Base-by-base conservation (phyloP, 2,888 invertebrate species). In the Apeira syringaria region DNA sequence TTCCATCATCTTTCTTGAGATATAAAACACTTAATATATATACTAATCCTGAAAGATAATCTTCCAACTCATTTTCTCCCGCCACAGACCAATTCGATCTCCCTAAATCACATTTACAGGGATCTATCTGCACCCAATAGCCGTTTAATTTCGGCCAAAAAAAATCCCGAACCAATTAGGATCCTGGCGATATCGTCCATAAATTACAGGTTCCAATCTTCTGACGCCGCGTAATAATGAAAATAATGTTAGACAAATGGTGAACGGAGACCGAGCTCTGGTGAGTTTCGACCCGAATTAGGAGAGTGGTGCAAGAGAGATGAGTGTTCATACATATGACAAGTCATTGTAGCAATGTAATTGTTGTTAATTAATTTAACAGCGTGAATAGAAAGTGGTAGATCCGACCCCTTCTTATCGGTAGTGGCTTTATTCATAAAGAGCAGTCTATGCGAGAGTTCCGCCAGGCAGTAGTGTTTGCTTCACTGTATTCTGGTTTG, bases 201-300 rank as follows among this genome's bases (percentile, higher is more conserved):
- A 39, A 49, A 24, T 49, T 35, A 47, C 39, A 30, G 33, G 30
- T 28, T 30, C 30, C 44, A 37, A 48, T 42, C 27, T 37, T 30
- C 36, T 26, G 39, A 40, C 42, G 44, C 24, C 9, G 28, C 15
- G 27, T 56, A 47, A 61, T 61, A 61, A 68, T 66, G 59, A 66
- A 62, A 68, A 68, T 68, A 63, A 59, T 58, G 57, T 56, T 53
- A 61, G 59, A 65, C 65, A 61, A 68, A 68, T 65, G 60, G 54
- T 9, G 31, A 13, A 25, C n/a, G 13, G 10, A 20, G 20, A 3
- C 29, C 36, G 15, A 37, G 13, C 22, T 12, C 5, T 26, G 35
- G 28, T 10, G n/a, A 25, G 18, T 58, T 54, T 61, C 47, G 58
- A 68, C 67, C 65, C 64, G 65, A 64, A 61, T 68, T 65, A 66